These are phyloP conservation scores for Podarcis muralis DNA, from an alignment of 2,113 vertebrate genomes.

Conservation along the genomic window DNA sequence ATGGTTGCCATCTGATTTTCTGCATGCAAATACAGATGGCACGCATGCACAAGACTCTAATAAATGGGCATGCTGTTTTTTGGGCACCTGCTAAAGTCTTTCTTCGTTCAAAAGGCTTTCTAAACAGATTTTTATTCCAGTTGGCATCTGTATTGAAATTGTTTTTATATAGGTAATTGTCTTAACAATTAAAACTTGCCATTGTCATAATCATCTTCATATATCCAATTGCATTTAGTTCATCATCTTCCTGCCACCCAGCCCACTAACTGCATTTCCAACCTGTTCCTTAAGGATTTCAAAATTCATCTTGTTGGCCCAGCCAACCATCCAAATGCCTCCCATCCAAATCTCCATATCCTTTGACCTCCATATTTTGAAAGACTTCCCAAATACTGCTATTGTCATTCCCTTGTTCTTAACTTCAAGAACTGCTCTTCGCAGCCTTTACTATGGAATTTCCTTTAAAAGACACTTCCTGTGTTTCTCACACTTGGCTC, in stretches of 20 bases:
- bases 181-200: too few species aligned
- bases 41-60: background rate
- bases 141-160: too few species aligned
- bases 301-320: background rate
- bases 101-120: too few species aligned
- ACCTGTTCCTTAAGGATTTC: background rate
- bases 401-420: background rate
- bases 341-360: background rate
- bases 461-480: background rate
- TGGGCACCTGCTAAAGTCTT: background rate
- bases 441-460: background rate
- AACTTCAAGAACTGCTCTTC: background rate
- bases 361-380: background rate
- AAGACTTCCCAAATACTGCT: background rate
- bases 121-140: too few species aligned
- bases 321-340: too few species aligned
- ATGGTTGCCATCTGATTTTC: background rate
- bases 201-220: too few species aligned
- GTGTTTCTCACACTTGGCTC: background rate
- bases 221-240: background rate
- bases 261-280: background rate
- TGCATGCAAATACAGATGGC: background rate
- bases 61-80: background rate
- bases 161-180: too few species aligned
- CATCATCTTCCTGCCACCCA: too few species aligned